phyloP scores from a whole-genome alignment of 1,140 invertebrate genomes.

The Bombus difficillimus region DNA sequence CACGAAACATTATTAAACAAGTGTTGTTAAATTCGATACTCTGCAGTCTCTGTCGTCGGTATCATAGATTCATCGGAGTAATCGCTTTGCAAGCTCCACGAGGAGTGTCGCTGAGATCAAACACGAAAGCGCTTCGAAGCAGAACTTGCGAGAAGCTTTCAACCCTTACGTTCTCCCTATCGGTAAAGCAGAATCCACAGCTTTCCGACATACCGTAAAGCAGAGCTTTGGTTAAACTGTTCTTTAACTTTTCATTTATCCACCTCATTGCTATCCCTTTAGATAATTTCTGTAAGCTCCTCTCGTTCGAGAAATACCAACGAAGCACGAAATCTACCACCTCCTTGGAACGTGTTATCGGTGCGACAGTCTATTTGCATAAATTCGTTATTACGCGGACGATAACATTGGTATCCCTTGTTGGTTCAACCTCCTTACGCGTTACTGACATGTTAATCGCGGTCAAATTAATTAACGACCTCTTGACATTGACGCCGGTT shows the following conservation, averaged over 20 bases:
- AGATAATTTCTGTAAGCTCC: neutral
- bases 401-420: slow-evolving; percentile 22
- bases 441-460: slow-evolving; percentile 1
- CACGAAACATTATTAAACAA: neutral
- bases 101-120: neutral
- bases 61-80: neutral
- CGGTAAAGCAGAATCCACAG: slow-evolving; percentile 47
- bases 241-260: neutral
- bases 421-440: slow-evolving; percentile 2
- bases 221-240: neutral
- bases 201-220: slow-evolving; percentile 38
- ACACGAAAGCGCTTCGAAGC: slow-evolving; percentile 29
- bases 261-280: neutral
- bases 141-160: slow-evolving; percentile 52
- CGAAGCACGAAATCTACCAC: neutral
- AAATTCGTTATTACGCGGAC: neutral
- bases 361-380: neutral
- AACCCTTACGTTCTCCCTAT: neutral
- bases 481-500: neutral
- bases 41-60: slow-evolving; percentile 21
- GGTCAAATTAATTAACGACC: slow-evolving; percentile 18
- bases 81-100: slow-evolving; percentile 23
- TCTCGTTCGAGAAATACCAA: neutral
- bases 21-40: neutral
- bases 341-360: neutral